A percentile compares a stretch with the other conserved stretches of the same genome.
phyloP scores from a whole-genome alignment of 2,797 vertebrate species.

The Anguilla marmorata region DNA sequence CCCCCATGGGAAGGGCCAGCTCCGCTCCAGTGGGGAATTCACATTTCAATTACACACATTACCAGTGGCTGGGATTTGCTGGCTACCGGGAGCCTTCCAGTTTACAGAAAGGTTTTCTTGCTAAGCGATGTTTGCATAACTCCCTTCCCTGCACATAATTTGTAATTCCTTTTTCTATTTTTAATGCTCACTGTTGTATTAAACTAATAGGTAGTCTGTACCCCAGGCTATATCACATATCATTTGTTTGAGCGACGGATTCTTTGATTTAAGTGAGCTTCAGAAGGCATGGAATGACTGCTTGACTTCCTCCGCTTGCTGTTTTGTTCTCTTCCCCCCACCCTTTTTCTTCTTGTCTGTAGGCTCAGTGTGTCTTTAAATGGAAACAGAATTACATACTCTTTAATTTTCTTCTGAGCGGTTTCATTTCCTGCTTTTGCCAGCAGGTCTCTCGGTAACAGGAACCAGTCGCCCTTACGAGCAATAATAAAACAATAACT shows the following conservation, averaged over 20 bases:
- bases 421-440: slow-evolving; percentile 16
- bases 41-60: neutral
- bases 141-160: neutral
- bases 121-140: neutral
- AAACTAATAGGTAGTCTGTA: neutral
- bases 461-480: neutral
- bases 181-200: neutral
- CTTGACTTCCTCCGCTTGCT: neutral
- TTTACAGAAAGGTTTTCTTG: neutral
- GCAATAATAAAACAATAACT: slow-evolving; percentile 22
- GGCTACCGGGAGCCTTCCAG: neutral
- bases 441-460: neutral
- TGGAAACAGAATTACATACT: slow-evolving; percentile 1
- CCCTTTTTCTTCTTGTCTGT: neutral
- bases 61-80: neutral
- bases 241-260: slow-evolving; percentile 12
- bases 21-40: neutral
- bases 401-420: slow-evolving; percentile 15
- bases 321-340: neutral
- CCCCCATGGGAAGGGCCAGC: neutral
- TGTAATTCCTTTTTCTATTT: neutral
- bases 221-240: neutral
- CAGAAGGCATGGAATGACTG: neutral
- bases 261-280: slow-evolving; percentile 19
- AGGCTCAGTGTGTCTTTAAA: neutral